These are phyloP conservation scores for Drosophila bocqueti DNA, from an alignment of 1,140 invertebrate genomes.

Conservation along the genomic window DNA sequence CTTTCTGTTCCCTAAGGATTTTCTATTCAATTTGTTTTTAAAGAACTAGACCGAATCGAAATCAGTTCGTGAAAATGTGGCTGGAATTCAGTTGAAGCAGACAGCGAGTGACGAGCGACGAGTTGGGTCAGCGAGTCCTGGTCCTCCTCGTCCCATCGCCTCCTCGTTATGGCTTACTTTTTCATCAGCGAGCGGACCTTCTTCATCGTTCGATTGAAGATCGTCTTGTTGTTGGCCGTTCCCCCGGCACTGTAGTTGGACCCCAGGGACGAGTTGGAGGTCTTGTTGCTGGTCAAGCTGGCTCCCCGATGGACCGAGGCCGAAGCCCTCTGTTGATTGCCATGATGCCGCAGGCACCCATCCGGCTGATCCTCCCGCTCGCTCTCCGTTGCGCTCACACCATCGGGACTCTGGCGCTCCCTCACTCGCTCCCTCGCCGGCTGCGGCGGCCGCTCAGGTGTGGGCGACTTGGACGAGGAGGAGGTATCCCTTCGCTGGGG, in stretches of 20 bases:
- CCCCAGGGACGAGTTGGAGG: slow-evolving; percentile 72
- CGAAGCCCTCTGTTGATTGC: slow-evolving; percentile 70
- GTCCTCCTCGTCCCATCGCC: slow-evolving; percentile 39
- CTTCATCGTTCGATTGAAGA: slow-evolving; percentile 90
- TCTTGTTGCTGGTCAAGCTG: slow-evolving; percentile 74
- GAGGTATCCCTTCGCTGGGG: slow-evolving; percentile 63
- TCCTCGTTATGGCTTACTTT: slow-evolving; percentile 85
- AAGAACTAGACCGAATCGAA: not conserved
- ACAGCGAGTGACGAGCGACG: slow-evolving; percentile 58
- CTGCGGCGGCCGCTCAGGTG: slow-evolving; percentile 49
- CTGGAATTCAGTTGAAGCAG: slow-evolving; percentile 16
- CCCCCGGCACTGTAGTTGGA: slow-evolving; percentile 67
- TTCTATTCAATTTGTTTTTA: no score
- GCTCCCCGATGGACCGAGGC: slow-evolving; percentile 81
- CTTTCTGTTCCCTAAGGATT: not conserved
- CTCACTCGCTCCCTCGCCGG: slow-evolving; percentile 12
- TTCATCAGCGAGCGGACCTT: slow-evolving; percentile 89
- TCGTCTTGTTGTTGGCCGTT: slow-evolving; percentile 85
- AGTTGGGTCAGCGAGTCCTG: slow-evolving; percentile 41
- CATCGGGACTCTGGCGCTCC: slow-evolving; percentile 76
- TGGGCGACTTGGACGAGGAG: slow-evolving; percentile 69
- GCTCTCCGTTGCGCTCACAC: slow-evolving; percentile 80
- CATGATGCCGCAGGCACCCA: slow-evolving; percentile 43
- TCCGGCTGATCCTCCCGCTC: slow-evolving; percentile 69
- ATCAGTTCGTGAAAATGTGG: slow-evolving; percentile 22